Base-by-base conservation (phyloP, 1,140 invertebrate species). In the Zaprionus taronus region DNA sequence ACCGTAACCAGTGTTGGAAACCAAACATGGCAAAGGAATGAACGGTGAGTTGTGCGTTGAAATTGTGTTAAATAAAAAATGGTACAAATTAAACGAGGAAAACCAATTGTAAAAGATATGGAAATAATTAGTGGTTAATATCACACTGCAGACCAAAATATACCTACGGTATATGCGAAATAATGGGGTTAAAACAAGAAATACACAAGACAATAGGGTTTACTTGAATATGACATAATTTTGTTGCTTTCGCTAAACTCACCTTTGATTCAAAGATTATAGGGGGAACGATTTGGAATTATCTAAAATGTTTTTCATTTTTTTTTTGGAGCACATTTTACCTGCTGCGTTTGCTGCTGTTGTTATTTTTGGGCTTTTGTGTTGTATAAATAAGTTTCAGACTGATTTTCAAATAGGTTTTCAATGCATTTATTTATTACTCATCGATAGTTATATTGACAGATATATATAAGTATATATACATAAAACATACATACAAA, bases 401-500 rank as follows among this genome's bases (percentile, higher is more conserved):
- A 15, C 44, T 31, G 14, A 34, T 66, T 70, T 53, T 24, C n/a
- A 67, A 57, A 69, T 79, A 87, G 68, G 83, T 79, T 87, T 87
- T 80, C 77, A 87, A 87, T 87, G 83, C 80, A 83, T 87, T 87
- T 87, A 87, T 87, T 87, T 84, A 87, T 87, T 86, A 86, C 72
- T 87, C 80, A 76, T 83, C 77, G 74, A 84, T 77, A 77, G 64
- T 72, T 80, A 73, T 80, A 86, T 79, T 80, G 75, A 81, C 71
- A 71, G 61, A 72, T 76, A 75, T 60, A 69, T 78, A 74, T 55
- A 81, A 72, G 28, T 74, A 70, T 86, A 87, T 86, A 86, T 86
- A 86, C 83, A 86, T 77, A 86, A 76, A 86, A 86, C 83, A 87
- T 86, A 86, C 83, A 86, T 86, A 86, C 70, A 86, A 86, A 86